phyloP scores from a whole-genome alignment of 1,140 invertebrate genomes.

The Pogonomyrmex californicus region DNA sequence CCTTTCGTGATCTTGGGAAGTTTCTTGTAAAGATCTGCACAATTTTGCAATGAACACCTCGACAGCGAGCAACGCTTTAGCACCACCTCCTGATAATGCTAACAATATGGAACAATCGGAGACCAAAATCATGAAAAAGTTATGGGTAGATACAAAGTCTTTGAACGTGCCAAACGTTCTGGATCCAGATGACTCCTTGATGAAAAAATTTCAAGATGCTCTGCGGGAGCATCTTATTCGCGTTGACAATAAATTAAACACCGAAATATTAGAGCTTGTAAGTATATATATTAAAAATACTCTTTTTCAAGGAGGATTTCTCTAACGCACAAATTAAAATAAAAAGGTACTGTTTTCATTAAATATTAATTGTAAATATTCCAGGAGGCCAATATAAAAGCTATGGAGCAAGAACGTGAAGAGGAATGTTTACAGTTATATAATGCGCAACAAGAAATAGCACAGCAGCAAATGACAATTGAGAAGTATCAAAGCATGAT shows the following conservation, averaged over 20 bases:
- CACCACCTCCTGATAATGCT: neutral
- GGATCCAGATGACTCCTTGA: constrained; percentile 89
- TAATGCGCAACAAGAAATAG: constrained; percentile 86
- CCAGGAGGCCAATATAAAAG: constrained; percentile 83
- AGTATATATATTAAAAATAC: constrained; percentile 66
- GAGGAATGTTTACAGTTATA: constrained; percentile 85
- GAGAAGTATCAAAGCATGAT: constrained; percentile 86
- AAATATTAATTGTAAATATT: constrained; percentile 32
- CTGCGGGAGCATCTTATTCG: constrained; percentile 88
- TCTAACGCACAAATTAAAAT: constrained; percentile 22
- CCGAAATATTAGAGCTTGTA: constrained; percentile 89
- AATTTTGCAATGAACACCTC: constrained; percentile 1
- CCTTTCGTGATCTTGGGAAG: neutral
- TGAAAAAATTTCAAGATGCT: constrained; percentile 89
- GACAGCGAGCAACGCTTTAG: neutral
- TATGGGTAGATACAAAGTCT: constrained; percentile 30
- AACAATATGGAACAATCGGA: neutral
- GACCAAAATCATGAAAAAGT: neutral
- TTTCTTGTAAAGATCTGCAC: neutral
- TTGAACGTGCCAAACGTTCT: constrained; percentile 81
- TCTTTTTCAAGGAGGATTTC: constrained; percentile 3
- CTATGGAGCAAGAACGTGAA: constrained; percentile 84
- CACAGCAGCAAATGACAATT: constrained; percentile 86
- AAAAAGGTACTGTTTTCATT: constrained; percentile 21
- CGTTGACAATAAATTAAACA: constrained; percentile 87